A percentile compares a stretch with the other conserved stretches of the same genome.
Evolutionary conservation across 35 echinoderm and acorn worm species (phyloP).

Genomic region (Patiria miniata): DNA sequence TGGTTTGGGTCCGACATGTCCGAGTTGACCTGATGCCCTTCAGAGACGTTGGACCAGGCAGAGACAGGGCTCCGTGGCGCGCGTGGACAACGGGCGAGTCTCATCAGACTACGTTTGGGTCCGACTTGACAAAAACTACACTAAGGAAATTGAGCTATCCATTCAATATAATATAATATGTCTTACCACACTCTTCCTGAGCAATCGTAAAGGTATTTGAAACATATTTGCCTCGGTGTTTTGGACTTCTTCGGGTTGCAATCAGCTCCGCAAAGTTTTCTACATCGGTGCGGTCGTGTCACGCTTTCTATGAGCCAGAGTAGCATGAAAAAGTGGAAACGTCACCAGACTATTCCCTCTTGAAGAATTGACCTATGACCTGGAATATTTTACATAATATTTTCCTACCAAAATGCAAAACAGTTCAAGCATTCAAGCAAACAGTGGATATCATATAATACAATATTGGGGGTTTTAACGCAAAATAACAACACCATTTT

Average conservation of each 20-base stretch:
- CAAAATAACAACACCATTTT: too few species aligned
- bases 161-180: background rate
- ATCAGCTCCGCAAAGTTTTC: background rate
- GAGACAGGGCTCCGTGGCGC: too few species aligned
- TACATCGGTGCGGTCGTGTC: background rate
- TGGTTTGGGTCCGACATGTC: too few species aligned
- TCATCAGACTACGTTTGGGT: too few species aligned
- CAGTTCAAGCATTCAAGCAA: too few species aligned
- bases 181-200: slow-evolving; percentile 33
- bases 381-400: background rate
- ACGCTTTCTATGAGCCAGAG: background rate
- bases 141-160: too few species aligned
- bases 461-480: too few species aligned
- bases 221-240: slow-evolving; percentile 2
- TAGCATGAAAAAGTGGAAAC: background rate
- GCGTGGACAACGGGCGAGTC: too few species aligned
- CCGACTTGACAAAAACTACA: too few species aligned
- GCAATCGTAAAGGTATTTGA: background rate
- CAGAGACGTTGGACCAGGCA: too few species aligned
- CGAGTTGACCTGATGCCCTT: too few species aligned
- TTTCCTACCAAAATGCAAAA: background rate
- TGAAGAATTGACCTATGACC: background rate
- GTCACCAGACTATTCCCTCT: slow-evolving; percentile 1
- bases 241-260: background rate
- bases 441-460: too few species aligned